phyloP scores from a whole-genome alignment of 2,888 invertebrate genomes.

The Lepas anatifera region DNA sequence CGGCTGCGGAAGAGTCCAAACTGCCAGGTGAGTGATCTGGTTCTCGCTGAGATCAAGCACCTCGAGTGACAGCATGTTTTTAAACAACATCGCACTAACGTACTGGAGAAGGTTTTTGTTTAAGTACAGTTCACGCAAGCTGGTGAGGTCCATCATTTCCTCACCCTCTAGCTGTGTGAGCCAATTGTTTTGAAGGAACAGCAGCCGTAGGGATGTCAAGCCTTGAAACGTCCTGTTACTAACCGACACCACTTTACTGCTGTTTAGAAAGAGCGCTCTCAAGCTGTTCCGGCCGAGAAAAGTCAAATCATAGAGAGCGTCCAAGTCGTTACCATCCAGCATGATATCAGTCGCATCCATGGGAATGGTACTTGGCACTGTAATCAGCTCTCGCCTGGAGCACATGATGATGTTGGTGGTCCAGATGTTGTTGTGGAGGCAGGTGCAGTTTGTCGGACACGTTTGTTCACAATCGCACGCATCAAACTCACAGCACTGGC shows the following conservation, averaged over 20 bases:
- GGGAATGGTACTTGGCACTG: conserved; percentile 65
- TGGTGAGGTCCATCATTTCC: conserved; percentile 52
- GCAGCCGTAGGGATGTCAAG: conserved; percentile 53
- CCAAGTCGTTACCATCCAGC: conserved; percentile 69
- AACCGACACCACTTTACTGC: conserved; percentile 56
- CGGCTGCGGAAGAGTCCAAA: conserved; percentile 41
- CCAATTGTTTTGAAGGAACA: conserved; percentile 65
- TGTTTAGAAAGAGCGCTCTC: conserved; percentile 59
- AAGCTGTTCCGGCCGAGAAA: conserved; percentile 72
- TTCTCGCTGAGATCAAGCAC: conserved; percentile 59
- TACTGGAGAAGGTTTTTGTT: conserved; percentile 57
- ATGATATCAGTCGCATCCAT: conserved; percentile 83
- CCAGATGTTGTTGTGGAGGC: conserved; percentile 69
- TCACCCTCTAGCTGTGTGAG: conserved; percentile 57
- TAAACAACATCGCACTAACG: conserved; percentile 59
- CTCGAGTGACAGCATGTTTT: conserved; percentile 49
- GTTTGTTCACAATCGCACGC: conserved; percentile 86
- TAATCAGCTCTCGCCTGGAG: conserved; percentile 41
- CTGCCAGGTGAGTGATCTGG: conserved; percentile 50
- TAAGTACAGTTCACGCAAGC: conserved; percentile 57
- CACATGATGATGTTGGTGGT: conserved; percentile 73
- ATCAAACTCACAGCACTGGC: conserved; percentile 82
- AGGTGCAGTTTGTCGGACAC: conserved; percentile 72
- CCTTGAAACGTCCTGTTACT: conserved; percentile 74
- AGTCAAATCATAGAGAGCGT: conserved; percentile 61